These are phyloP conservation scores for Stegodyphus mimosarum DNA, from an alignment of 1,140 invertebrate species.

Conservation along the genomic window DNA sequence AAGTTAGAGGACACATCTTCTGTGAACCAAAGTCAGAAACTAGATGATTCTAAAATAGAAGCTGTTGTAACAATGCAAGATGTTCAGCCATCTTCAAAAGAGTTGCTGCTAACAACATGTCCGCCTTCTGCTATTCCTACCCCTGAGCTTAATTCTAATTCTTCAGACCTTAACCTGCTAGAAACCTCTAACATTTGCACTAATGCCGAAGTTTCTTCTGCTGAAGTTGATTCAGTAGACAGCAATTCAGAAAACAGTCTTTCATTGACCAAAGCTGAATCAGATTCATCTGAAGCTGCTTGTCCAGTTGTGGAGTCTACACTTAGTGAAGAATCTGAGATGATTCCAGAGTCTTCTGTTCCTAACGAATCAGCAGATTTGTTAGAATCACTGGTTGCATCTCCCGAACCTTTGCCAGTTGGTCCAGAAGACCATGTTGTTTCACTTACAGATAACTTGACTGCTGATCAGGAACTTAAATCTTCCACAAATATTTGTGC, in stretches of 20 bases:
- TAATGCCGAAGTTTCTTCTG: background rate
- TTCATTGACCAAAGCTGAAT: background rate
- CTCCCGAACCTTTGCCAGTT: background rate
- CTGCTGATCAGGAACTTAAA: constrained; percentile 19
- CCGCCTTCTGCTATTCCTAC: constrained; percentile 48
- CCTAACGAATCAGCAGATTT: too few species aligned
- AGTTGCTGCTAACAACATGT: constrained; percentile 53
- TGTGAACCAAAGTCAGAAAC: background rate
- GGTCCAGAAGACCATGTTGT: background rate
- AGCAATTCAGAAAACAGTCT: background rate
- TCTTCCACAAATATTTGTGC: constrained; percentile 1
- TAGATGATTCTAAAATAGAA: constrained; percentile 66
- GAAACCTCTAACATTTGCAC: constrained; percentile 31
- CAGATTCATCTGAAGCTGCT: background rate
- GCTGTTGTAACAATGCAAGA: constrained; percentile 19
- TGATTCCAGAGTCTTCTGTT: too few species aligned
- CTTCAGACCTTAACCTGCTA: constrained; percentile 45
- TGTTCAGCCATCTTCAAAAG: constrained; percentile 12
- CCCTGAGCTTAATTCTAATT: constrained; percentile 33
- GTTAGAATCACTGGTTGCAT: too few species aligned
- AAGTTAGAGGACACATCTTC: background rate
- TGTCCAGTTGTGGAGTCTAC: background rate
- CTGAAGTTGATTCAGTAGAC: background rate
- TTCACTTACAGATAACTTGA: background rate
- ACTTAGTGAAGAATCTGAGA: too few species aligned